These are phyloP conservation scores for Neotoxoptera formosana DNA, from an alignment of 1,140 invertebrate genomes.

Conservation along the genomic window DNA sequence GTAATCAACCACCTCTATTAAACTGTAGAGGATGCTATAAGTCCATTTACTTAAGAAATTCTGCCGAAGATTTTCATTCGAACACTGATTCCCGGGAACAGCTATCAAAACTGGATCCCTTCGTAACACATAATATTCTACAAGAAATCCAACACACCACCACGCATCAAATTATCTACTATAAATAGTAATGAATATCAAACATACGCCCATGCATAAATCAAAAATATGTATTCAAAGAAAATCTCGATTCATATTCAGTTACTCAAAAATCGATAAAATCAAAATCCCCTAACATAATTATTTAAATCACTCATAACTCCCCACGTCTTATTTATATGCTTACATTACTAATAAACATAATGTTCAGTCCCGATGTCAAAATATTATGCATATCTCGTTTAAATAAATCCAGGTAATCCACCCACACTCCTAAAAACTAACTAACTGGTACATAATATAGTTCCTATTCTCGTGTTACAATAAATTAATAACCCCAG, in stretches of 20 bases:
- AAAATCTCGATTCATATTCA: not conserved
- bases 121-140: not conserved
- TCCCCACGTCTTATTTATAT: no score
- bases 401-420: no score
- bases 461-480: no score
- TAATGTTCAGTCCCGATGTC: no score
- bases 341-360: no score
- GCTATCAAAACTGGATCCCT: not conserved
- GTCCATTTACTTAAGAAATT: not conserved
- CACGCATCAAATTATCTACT: no score
- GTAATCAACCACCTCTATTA: not conserved
- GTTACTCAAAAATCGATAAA: not conserved
- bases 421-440: no score
- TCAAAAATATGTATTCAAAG: not conserved
- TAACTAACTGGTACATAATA: no score
- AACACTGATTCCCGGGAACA: not conserved
- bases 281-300: not conserved
- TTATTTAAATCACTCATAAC: no score
- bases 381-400: no score
- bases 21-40: constrained; percentile 62
- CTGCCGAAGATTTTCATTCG: not conserved
- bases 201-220: not conserved
- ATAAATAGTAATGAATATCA: not conserved
- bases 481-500: no score
- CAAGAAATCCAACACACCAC: not conserved